A percentile compares a stretch with the other conserved stretches of the same genome.
Evolutionary conservation across 30 jellyfish, hydroid and myxozoan genomes (phyloP).

Genomic region (Cassiopea xamachana): DNA sequence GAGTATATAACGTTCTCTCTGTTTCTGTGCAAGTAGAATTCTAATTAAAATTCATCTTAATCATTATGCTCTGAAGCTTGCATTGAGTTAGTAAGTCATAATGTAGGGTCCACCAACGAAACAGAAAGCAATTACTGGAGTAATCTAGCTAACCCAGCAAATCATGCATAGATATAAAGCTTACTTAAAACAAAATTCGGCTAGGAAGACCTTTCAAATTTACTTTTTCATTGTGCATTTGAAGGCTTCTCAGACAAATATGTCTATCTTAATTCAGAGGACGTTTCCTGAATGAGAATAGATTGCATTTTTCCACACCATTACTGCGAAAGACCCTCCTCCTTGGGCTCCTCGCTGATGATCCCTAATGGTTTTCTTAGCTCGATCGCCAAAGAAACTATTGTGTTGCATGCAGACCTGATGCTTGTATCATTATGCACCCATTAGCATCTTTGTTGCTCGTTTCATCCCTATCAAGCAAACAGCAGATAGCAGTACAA

Average conservation of each 20-base stretch:
- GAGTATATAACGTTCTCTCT: too few species aligned
- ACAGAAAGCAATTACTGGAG: too few species aligned
- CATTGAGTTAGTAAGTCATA: too few species aligned
- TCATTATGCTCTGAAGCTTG: too few species aligned
- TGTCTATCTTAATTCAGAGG: not conserved
- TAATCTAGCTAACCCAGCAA: too few species aligned
- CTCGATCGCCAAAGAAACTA: not conserved
- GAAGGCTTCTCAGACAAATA: not conserved
- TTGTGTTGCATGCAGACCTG: not conserved
- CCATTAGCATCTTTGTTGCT: not conserved
- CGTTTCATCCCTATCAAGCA: not conserved
- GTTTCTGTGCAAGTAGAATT: too few species aligned
- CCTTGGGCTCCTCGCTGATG: not conserved
- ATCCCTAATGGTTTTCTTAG: too few species aligned
- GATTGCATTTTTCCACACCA: not conserved
- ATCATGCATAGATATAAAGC: not conserved
- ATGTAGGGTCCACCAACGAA: too few species aligned
- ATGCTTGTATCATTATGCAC: not conserved
- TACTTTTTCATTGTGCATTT: not conserved
- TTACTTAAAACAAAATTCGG: not conserved
- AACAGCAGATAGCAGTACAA: not conserved
- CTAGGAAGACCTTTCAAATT: not conserved
- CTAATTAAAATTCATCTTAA: too few species aligned
- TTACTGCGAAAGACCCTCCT: not conserved
- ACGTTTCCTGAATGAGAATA: not conserved